phyloP scores from a whole-genome alignment of 2,888 invertebrate species.

The Conops quadrifasciatus region DNA sequence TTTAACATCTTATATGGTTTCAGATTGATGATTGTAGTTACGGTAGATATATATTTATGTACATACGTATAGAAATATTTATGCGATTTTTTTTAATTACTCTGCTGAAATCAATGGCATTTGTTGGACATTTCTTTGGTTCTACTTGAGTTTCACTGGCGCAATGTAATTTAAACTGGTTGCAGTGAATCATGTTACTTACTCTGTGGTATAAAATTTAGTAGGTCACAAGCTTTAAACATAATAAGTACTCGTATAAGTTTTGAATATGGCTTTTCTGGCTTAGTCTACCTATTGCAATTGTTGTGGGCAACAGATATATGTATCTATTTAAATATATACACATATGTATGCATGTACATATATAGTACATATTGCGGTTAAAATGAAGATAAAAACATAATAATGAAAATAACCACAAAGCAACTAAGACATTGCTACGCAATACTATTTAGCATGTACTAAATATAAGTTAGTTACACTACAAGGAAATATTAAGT shows the following conservation, averaged over 20 bases:
- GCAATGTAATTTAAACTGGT: slow-evolving; percentile 6
- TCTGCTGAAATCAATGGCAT: not conserved
- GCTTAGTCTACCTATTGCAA: no score
- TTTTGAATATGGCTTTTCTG: not conserved
- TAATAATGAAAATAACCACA: no score
- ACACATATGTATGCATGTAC: not conserved
- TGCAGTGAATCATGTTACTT: slow-evolving; percentile 26
- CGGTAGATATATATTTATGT: no score
- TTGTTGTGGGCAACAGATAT: slow-evolving; percentile 22
- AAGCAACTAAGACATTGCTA: no score
- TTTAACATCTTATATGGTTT: no score
- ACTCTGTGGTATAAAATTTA: slow-evolving; percentile 19
- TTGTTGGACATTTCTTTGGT: not conserved
- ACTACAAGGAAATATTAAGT: no score
- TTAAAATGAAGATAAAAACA: not conserved
- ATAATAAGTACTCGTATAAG: slow-evolving; percentile 2
- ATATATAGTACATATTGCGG: not conserved
- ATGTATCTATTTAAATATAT: not conserved
- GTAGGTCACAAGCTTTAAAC: slow-evolving; percentile 20
- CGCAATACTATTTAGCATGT: no score
- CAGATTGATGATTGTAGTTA: no score
- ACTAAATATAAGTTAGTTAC: no score
- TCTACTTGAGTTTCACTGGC: slow-evolving; percentile 10
- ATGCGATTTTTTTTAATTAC: no score
- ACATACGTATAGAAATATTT: no score